Conservation (phyloP, 2,888 invertebrate species). For the Catocala nupta region DNA sequence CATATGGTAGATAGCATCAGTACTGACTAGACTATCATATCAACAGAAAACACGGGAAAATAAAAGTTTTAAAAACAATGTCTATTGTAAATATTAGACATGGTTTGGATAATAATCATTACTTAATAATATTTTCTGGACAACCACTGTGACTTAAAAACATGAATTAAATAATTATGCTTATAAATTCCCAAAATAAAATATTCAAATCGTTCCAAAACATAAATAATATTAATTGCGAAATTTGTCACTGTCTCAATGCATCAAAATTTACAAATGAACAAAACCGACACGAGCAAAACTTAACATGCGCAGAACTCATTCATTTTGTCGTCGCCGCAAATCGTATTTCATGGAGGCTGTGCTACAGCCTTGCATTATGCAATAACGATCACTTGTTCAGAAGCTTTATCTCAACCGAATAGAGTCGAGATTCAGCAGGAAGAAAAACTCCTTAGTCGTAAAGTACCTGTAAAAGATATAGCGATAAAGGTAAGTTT, state of each 20-base stretch:
- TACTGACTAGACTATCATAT: constrained; percentile 14
- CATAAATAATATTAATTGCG: constrained; percentile 41
- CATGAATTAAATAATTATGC: neutral
- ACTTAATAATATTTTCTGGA: neutral
- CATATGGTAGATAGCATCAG: constrained; percentile 58
- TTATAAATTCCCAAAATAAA: constrained; percentile 20
- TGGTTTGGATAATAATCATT: too few species aligned
- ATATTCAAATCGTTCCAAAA: constrained; percentile 14
- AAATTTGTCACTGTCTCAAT: constrained; percentile 46
- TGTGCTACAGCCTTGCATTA: constrained; percentile 52
- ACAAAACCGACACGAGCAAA: constrained; percentile 58
- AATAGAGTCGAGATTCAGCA: constrained; percentile 35
- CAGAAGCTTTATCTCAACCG: constrained; percentile 33
- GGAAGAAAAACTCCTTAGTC: constrained; percentile 30
- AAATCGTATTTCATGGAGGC: constrained; percentile 62
- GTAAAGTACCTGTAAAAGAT: constrained; percentile 59
- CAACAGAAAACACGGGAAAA: neutral
- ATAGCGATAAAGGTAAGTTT: constrained; percentile 60
- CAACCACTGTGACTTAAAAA: neutral
- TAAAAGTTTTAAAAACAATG: neutral
- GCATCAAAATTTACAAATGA: constrained; percentile 53
- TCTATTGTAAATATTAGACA: neutral
- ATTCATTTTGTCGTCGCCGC: constrained; percentile 67
- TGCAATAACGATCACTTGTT: constrained; percentile 28
- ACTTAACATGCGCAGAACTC: constrained; percentile 62